A percentile compares a stretch with the other conserved stretches of the same genome.
phyloP scores from a whole-genome alignment of 2,888 invertebrate species.

The Lasius fuliginosus region DNA sequence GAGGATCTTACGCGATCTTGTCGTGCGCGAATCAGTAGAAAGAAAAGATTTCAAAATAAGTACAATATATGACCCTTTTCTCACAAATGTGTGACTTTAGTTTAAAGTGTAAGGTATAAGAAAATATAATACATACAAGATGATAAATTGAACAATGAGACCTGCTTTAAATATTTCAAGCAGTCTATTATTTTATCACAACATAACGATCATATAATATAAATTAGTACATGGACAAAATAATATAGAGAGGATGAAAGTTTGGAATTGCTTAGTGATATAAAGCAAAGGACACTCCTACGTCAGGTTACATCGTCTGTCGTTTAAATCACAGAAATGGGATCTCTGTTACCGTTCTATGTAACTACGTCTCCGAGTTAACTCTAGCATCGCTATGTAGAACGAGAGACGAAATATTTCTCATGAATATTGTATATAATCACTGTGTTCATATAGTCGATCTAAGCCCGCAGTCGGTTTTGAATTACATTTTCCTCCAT shows the following conservation, averaged over 20 bases:
- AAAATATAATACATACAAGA: background rate
- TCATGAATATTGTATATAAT: conserved; percentile 36
- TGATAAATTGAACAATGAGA: background rate
- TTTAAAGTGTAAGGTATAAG: background rate
- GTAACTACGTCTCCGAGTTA: conserved; percentile 20
- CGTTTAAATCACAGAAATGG: conserved; percentile 30
- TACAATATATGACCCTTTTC: background rate
- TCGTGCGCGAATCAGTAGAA: background rate
- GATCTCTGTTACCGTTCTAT: conserved; percentile 14
- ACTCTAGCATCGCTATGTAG: conserved; percentile 1
- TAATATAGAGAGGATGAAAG: background rate
- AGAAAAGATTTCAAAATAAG: background rate
- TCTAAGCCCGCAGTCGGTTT: background rate
- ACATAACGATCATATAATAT: background rate
- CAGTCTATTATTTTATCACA: background rate
- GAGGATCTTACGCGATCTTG: background rate
- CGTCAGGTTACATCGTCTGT: conserved; percentile 8
- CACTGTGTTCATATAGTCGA: background rate
- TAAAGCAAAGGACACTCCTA: background rate
- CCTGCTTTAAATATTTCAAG: background rate
- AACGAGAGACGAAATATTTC: conserved; percentile 35
- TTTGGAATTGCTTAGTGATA: background rate
- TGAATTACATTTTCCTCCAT: background rate
- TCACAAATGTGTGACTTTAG: background rate
- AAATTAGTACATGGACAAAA: background rate